Percentiles rank a stretch among this genome's conserved stretches.
Evolutionary conservation across 1,140 invertebrate species (phyloP).

Genomic region (Drosophila saltans): DNA sequence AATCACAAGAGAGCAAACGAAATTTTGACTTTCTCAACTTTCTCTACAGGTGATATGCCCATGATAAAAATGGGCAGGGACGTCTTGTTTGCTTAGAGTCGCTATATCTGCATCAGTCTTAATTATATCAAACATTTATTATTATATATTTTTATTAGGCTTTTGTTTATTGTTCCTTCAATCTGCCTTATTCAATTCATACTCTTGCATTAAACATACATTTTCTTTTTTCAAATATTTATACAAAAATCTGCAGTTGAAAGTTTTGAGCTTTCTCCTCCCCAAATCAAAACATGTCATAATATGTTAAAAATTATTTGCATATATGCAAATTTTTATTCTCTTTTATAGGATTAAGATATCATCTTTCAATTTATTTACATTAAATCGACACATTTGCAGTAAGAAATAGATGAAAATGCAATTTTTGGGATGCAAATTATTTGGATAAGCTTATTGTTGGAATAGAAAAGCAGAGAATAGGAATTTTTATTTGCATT

Average conservation of each 20-base stretch:
- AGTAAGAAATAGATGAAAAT: background rate
- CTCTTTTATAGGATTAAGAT: background rate
- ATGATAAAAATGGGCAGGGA: too few species aligned
- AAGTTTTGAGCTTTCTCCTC: background rate
- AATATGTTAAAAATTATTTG: background rate
- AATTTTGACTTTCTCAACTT: too few species aligned
- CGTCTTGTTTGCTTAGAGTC: too few species aligned
- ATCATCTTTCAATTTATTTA: constrained; percentile 5
- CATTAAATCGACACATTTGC: constrained; percentile 6
- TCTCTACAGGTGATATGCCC: too few species aligned
- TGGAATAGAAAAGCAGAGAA: background rate
- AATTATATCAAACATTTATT: too few species aligned
- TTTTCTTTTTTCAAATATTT: too few species aligned
- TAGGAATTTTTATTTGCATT: background rate
- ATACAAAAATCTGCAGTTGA: background rate
- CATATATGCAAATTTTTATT: background rate
- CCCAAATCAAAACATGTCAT: background rate
- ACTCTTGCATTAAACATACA: too few species aligned
- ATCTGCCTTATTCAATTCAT: too few species aligned
- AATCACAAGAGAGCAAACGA: too few species aligned
- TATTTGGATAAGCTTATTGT: background rate
- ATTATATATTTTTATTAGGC: too few species aligned
- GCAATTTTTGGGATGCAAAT: background rate
- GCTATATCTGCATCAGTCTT: too few species aligned
- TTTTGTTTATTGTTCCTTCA: too few species aligned